Evolutionary conservation across 2,797 vertebrate species (phyloP).

Genomic region (Champsocephalus esox): DNA sequence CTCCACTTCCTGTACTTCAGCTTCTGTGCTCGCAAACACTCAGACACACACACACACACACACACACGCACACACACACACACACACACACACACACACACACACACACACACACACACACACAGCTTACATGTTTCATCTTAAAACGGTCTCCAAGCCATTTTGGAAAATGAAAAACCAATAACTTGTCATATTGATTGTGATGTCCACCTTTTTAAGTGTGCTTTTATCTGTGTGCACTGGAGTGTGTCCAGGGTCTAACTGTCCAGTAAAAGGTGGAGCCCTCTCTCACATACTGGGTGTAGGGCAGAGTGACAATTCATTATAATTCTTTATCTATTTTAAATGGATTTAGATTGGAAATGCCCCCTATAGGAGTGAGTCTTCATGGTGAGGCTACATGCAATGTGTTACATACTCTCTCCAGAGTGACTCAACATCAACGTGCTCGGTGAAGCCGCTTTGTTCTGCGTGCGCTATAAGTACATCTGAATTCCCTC

Average conservation of each 20-base stretch:
- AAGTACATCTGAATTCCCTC: slow-evolving; percentile 36
- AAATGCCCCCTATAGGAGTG: background rate
- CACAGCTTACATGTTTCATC: slow-evolving; percentile 34
- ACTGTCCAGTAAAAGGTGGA: slow-evolving; percentile 1
- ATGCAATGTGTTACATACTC: background rate
- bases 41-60: background rate
- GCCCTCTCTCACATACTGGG: background rate
- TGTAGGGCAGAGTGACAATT: background rate
- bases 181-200: slow-evolving; percentile 57
- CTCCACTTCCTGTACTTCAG: slow-evolving; percentile 9
- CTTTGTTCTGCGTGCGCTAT: slow-evolving; percentile 34
- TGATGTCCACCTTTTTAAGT: slow-evolving; percentile 25
- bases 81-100: too few relatives aligned
- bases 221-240: slow-evolving; percentile 16
- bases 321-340: background rate
- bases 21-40: background rate
- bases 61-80: too few relatives aligned
- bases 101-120: background rate
- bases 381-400: background rate
- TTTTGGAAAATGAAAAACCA: slow-evolving; percentile 53
- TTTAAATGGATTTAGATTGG: background rate
- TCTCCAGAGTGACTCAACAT: background rate
- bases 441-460: background rate
- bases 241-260: background rate
- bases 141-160: slow-evolving; percentile 38